Evolutionary conservation across 1,140 invertebrate species (phyloP).

Genomic region (Carposina sasakii): DNA sequence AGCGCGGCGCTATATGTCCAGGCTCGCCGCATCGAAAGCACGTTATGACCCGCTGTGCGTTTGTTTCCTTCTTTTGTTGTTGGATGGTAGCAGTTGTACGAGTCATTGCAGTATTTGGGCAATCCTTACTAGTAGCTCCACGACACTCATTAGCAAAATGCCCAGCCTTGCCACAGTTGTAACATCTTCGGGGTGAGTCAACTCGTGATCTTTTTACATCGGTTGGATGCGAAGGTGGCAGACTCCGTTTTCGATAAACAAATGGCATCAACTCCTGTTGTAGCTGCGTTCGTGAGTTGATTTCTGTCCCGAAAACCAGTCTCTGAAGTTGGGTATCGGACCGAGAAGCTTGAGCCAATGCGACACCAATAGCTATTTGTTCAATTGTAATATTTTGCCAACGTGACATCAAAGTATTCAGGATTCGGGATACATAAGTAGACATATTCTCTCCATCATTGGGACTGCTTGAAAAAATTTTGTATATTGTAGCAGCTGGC

Average conservation of each 20-base stretch:
- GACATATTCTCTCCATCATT: constrained; percentile 1
- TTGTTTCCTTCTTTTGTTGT: no score
- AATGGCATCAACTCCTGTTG: constrained; percentile 1
- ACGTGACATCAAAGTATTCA: neutral
- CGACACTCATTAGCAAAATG: neutral
- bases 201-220: neutral
- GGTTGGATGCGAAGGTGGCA: neutral
- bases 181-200: neutral
- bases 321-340: neutral
- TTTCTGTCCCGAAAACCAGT: neutral
- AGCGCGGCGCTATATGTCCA: neutral
- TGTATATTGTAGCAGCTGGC: neutral
- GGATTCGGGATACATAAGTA: neutral
- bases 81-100: no score
- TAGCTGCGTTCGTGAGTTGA: neutral
- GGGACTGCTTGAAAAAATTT: neutral
- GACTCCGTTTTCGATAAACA: neutral
- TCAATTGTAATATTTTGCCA: neutral
- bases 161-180: neutral
- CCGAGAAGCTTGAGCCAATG: neutral
- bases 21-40: neutral
- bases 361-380: neutral
- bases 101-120: neutral
- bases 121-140: neutral
- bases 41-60: neutral